Conservation (phyloP, 1,140 invertebrate genomes). For the Anagrus nilaparvatae region DNA sequence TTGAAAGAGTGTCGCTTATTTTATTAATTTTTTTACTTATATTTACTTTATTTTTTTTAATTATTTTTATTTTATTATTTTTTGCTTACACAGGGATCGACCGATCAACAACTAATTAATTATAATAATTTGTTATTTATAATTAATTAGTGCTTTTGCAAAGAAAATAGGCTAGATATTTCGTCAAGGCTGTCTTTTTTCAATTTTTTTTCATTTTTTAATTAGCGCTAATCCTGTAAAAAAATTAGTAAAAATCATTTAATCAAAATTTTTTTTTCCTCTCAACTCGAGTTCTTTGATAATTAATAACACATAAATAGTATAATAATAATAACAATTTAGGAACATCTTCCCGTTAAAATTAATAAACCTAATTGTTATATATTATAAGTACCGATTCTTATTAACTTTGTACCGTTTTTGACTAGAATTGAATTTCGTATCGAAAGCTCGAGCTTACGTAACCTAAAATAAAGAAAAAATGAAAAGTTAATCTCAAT, state of each 20-base stretch:
- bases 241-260: too few relatives aligned
- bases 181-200: constrained; percentile 34
- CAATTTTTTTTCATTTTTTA: constrained; percentile 8
- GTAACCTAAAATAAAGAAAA: neutral
- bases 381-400: constrained; percentile 38
- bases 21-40: too few relatives aligned
- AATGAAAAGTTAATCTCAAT: neutral
- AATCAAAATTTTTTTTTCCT: too few relatives aligned
- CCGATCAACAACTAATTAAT: too few relatives aligned
- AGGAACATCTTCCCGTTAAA: constrained; percentile 5
- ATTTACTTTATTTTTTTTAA: too few relatives aligned
- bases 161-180: constrained; percentile 44
- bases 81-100: constrained; percentile 37
- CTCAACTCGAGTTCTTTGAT: neutral
- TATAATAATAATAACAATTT: too few relatives aligned
- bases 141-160: too few relatives aligned
- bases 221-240: constrained; percentile 10
- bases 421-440: constrained; percentile 44
- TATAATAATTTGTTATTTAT: too few relatives aligned
- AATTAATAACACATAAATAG: neutral
- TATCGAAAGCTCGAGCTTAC: constrained; percentile 18
- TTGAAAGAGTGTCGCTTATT: constrained; percentile 35
- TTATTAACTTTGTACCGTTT: constrained; percentile 37
- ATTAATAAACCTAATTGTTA: constrained; percentile 6
- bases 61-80: too few relatives aligned